Evolutionary conservation across 2,797 vertebrate species (phyloP), one percentile per base, ranked within the genome.

Genomic region (Percopsis omiscomaycus): DNA sequence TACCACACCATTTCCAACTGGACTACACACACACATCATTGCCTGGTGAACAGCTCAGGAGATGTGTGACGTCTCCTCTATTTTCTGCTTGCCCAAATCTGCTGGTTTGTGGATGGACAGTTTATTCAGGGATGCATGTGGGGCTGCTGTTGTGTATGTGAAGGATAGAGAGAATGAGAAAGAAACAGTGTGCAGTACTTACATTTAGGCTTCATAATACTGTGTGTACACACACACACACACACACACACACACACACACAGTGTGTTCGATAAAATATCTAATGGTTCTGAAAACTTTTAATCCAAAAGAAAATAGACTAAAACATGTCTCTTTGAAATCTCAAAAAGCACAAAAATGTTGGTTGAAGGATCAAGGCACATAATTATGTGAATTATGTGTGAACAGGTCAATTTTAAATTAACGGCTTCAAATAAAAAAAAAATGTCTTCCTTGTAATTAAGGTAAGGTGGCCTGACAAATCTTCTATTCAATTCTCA

Each of bases 1-100:
- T 73, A 77, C 56, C 53, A 46, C 73, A 75, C 70, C 6, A 66
- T 65, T 70, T 65, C 71, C 51, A 65, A 63, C 68, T 45, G 64
- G 60, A 81, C 70, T 12, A 2, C 11, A 6, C 45, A 49, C 45
- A 8, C 32, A 59, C 55, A 14, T 58, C 66, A 74, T 54, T 53
- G 54, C 14, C 32, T 3, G 32, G 37, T 37, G 37, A 37, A 37
- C 37, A 37, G 37, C 5, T 37, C 37, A 37, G 37, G 37, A 37
- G 5, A 37, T 37, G 5, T 37, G 37, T 37, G 37, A 37, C 37
- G 37, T 37, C 5, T 5, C 9, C 8, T 55, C 54, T 15, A 49
- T 68, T 72, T 74, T 55, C 4, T 64, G 69, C 60, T 42, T 53
- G 32, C 4, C 0, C 28, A 71, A 27, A 57, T 51, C 69, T 71